Evolutionary conservation across 2,888 invertebrate genomes (phyloP).

Genomic region (Dastarcus helophoroides): DNA sequence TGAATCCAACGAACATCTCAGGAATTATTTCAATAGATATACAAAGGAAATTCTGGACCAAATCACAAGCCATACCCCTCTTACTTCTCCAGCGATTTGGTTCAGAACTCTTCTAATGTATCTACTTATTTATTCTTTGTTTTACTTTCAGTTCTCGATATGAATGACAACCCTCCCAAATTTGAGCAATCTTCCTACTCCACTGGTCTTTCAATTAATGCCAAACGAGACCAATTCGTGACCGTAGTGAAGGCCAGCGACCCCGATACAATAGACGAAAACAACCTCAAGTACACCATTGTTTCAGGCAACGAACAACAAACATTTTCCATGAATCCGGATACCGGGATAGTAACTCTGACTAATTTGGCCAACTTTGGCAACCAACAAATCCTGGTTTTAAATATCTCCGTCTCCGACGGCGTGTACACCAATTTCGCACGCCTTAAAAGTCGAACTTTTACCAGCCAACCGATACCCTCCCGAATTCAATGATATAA

Average conservation of each 20-base stretch:
- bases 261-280: constrained; percentile 68
- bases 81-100: too few species aligned
- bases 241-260: constrained; percentile 82
- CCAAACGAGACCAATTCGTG: constrained; percentile 76
- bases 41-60: too few species aligned
- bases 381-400: constrained; percentile 44
- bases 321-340: constrained; percentile 54
- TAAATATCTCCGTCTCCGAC: constrained; percentile 92
- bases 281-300: constrained; percentile 66
- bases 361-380: constrained; percentile 66
- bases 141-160: constrained; percentile 58
- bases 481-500: constrained; percentile 65
- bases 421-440: constrained; percentile 89
- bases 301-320: constrained; percentile 71
- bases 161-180: constrained; percentile 83
- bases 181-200: constrained; percentile 73
- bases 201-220: constrained; percentile 68
- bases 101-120: too few species aligned
- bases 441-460: constrained; percentile 64
- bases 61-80: too few species aligned
- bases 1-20: too few species aligned
- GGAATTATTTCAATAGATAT: too few species aligned
- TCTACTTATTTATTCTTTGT: too few species aligned
- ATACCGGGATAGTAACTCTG: constrained; percentile 52
- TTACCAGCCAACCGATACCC: constrained; percentile 67